Base-by-base conservation (phyloP, 2,797 vertebrate species). In the Acipenser transmontanus region DNA sequence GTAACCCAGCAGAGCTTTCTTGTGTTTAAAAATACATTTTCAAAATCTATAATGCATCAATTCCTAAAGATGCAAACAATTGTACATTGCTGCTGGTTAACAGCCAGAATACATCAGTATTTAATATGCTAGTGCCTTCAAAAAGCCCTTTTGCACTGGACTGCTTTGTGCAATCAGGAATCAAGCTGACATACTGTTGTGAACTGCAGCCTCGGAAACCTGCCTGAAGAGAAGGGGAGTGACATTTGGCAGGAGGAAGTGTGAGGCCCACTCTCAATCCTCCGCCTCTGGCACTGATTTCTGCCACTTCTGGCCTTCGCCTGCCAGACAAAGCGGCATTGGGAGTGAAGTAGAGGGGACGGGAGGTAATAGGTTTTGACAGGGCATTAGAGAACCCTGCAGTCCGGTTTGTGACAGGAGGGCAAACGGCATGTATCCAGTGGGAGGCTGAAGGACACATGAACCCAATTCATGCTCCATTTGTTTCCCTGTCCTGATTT, bases 281-380 rank as follows among this genome's bases (percentile, higher is more conserved):
- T 72, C 74, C 73, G 76, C 60, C 51, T 13, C 69, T 73, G 60
- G 69, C 73, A 69, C 60, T 9, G 59, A 71, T 77, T 71, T 69
- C 69, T 68, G 73, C 52, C 71, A 74, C 73, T 71, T 64, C 54
- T 62, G 74, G 73, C 70, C 47, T 2, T 54, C 0, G 1, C 13
- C 47, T 66, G 69, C 71, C 63, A 79, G 80, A 77, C 66, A 74
- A 78, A 71, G 71, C 76, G 59, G 66, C 76, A 81, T 82, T 73
- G 66, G 80, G 81, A 85, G 78, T 70, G 77, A 74, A 82, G 68
- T 67, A 62, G 72, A 65, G 67, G n/a, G 64, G 34, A 73, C 62
- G 65, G 0, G 12, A 74, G 69, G 66, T 85, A 87, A 91, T 87
- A 70, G 77, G 72, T 72, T 79, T 73, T 88, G 88, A 89, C 87